Base-by-base conservation (phyloP, 1,140 invertebrate genomes). In the Leptopilina boulardi region DNA sequence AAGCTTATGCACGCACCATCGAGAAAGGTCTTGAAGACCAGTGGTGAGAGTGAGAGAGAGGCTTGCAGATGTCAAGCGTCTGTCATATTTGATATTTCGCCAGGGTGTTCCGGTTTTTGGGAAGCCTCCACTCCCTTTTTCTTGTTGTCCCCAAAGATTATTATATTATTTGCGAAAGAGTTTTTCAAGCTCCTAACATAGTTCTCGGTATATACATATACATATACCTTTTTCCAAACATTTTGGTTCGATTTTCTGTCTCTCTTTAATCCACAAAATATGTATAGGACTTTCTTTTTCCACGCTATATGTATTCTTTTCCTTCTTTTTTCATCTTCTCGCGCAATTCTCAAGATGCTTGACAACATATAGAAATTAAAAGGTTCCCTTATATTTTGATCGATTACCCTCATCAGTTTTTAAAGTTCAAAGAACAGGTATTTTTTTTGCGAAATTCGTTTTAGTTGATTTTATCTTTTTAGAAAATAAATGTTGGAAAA, bases 1-100 rank as follows among this genome's bases (percentile, higher is more conserved):
- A 89, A 90, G 88, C 89, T 91, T 91, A 90, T 88, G 78, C 87
- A 90, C 86, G 88, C 85, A 87, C 78, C 84, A 85, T 59, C 84
- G 82, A 85, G 80, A 89, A 87, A 87, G 84, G 82, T 82, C 80
- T 82, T 77, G 71, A 8, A 15, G n/a, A 79, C 30, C 34, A 38
- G 5, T 6, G 8, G 34, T 8, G 34, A 38, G 34, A 59, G 56
- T 4, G 47, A 51, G 70, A 41, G 73, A 79, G 73, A 70, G 82
- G 84, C 82, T 84, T 74, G 82, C 84, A 85, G 82, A 89, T 88
- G 89, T 91, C 89, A 90, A 87, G 83, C 86, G 87, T 75, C 76
- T 86, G 83, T 91, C 89, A 90, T 88, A 88, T 89, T 88, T 84
- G 84, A 87, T 88, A 87, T 84, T 85, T 81, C 82, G 76, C 77